A percentile compares a stretch with the other conserved stretches of the same genome.
phyloP scores from a whole-genome alignment of 2,797 vertebrate species.

The Brachyrhaphis roseni region DNA sequence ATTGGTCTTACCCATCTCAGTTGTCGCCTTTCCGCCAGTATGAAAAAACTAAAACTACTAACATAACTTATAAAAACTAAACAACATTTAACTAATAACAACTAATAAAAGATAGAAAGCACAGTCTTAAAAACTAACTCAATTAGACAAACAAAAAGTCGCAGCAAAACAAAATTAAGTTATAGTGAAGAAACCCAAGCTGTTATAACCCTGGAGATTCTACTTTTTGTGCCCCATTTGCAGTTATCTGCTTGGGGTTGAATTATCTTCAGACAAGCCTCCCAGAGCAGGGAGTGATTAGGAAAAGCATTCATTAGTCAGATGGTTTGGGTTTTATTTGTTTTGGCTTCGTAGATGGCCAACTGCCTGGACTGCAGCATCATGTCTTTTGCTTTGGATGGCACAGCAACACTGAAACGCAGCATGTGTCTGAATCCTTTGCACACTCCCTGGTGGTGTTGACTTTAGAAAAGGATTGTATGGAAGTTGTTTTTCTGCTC shows the following conservation, averaged over 20 bases:
- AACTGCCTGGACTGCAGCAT: conserved; percentile 74
- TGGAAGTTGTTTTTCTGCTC: conserved; percentile 43
- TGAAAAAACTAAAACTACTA: too few relatives aligned
- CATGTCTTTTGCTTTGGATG: conserved; percentile 72
- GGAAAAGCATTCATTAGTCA: conserved; percentile 68
- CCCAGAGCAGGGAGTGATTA: conserved; percentile 57
- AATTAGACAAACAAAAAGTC: too few relatives aligned
- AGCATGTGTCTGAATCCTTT: conserved; percentile 72
- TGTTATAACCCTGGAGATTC: too few relatives aligned
- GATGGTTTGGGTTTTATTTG: conserved; percentile 70
- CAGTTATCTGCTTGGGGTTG: conserved; percentile 12
- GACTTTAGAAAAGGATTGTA: conserved; percentile 67
- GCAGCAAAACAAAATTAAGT: too few relatives aligned
- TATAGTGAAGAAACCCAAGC: too few relatives aligned
- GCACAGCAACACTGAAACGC: conserved; percentile 68
- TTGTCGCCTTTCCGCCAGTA: too few relatives aligned
- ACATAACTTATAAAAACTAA: too few relatives aligned
- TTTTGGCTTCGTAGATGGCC: conserved; percentile 70
- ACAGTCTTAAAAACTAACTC: too few relatives aligned
- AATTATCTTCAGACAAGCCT: conserved; percentile 61
- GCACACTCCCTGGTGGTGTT: conserved; percentile 62
- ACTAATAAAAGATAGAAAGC: too few relatives aligned
- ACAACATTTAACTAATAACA: too few relatives aligned
- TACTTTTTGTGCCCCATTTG: neutral
- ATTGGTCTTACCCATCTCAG: too few relatives aligned